Percentiles rank a stretch among this genome's conserved stretches.
Evolutionary conservation across 2,113 vertebrate species (phyloP).

Genomic region (Pao palembangensis): DNA sequence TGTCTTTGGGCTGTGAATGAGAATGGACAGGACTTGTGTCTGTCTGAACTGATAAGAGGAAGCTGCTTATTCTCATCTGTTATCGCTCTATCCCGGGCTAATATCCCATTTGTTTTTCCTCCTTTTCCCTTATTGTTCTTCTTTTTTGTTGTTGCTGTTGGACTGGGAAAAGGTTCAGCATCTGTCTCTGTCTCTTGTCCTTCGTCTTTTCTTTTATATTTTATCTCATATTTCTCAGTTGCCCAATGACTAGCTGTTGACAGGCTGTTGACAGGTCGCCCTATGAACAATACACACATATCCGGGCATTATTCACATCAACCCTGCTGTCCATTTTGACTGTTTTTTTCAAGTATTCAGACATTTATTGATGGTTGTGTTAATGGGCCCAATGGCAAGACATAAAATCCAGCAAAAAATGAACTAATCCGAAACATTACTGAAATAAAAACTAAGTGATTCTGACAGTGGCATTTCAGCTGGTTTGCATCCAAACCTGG

Average conservation of each 20-base stretch:
- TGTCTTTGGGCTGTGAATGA: slow-evolving; percentile 49
- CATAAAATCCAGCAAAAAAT: too few species aligned
- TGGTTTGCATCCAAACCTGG: too few species aligned
- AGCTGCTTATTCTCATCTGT: slow-evolving; percentile 69
- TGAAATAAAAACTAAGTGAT: too few species aligned
- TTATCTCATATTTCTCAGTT: neutral
- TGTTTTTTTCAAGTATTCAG: too few species aligned
- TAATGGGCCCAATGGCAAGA: too few species aligned
- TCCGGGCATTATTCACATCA: too few species aligned
- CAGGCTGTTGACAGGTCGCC: neutral
- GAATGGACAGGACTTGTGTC: slow-evolving; percentile 62
- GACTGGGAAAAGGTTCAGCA: slow-evolving; percentile 40
- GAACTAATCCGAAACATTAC: too few species aligned
- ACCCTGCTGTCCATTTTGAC: too few species aligned
- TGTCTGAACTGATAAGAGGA: slow-evolving; percentile 71
- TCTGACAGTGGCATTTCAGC: too few species aligned
- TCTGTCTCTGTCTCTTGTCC: slow-evolving; percentile 26
- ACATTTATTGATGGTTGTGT: too few species aligned
- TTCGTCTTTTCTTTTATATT: slow-evolving; percentile 21
- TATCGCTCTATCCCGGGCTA: slow-evolving; percentile 69
- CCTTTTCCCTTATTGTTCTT: slow-evolving; percentile 45
- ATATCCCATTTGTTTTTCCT: slow-evolving; percentile 59
- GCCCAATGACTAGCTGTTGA: neutral
- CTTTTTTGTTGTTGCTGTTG: slow-evolving; percentile 47
- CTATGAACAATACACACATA: too few species aligned